These are phyloP conservation scores for Seira musarum DNA, from an alignment of 2,888 invertebrate species.

Conservation along the genomic window DNA sequence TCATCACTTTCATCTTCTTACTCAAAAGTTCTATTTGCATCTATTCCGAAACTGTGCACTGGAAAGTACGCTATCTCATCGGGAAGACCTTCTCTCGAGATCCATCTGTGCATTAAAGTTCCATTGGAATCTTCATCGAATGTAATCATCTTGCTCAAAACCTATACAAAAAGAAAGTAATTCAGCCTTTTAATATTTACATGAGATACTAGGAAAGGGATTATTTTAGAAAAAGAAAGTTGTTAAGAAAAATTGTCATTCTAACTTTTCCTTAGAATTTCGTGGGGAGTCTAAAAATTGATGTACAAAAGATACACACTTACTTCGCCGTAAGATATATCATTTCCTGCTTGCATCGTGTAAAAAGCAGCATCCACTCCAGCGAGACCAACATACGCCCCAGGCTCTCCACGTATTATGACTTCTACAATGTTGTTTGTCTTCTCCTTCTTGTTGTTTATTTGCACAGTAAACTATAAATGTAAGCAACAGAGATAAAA, in stretches of 20 bases:
- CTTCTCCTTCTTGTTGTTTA: constrained; percentile 94
- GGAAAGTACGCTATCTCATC: constrained; percentile 91
- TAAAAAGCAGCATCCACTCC: constrained; percentile 92
- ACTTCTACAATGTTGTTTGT: constrained; percentile 95
- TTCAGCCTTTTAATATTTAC: background rate
- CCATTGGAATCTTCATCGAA: constrained; percentile 91
- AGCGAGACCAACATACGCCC: constrained; percentile 93
- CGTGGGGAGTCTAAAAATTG: background rate
- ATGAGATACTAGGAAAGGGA: background rate
- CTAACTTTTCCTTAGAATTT: background rate
- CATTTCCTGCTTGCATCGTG: constrained; percentile 94
- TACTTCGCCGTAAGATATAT: constrained; percentile 88
- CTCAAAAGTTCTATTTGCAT: constrained; percentile 94
- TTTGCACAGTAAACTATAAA: constrained; percentile 82
- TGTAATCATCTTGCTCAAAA: constrained; percentile 88
- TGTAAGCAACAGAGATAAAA: constrained; percentile 19
- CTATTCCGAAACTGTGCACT: constrained; percentile 91
- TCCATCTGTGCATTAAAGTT: constrained; percentile 87
- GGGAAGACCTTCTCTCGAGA: constrained; percentile 87
- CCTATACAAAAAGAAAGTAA: constrained; percentile 72
- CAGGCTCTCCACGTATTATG: constrained; percentile 93
- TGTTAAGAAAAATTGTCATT: background rate
- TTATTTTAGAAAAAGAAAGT: background rate
- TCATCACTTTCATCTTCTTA: constrained; percentile 71
- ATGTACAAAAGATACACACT: constrained; percentile 28